A percentile compares a stretch with the other conserved stretches of the same genome.
Evolutionary conservation across 2,113 vertebrate species (phyloP).

Genomic region (Sialia sialis): DNA sequence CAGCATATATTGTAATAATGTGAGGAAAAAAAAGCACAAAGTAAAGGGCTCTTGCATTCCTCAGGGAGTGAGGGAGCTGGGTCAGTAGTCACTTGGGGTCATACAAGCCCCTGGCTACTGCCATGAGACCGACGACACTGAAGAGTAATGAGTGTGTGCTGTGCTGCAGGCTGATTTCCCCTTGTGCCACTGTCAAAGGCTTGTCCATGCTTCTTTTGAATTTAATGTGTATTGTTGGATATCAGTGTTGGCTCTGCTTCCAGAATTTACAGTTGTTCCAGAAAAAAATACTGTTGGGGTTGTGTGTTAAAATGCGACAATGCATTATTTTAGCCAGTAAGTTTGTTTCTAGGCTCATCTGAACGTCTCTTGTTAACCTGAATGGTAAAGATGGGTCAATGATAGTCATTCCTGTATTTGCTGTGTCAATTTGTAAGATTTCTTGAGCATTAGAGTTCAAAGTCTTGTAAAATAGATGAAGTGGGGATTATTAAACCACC

Average conservation of each 20-base stretch:
- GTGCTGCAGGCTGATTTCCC: background rate
- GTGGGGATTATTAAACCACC: background rate
- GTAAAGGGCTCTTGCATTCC: background rate
- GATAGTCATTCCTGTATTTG: background rate
- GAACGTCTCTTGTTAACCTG: background rate
- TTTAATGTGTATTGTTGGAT: background rate
- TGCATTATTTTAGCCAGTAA: background rate
- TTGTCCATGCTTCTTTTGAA: background rate
- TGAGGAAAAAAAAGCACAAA: background rate
- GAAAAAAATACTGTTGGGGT: background rate
- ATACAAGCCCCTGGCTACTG: background rate
- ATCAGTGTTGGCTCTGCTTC: background rate
- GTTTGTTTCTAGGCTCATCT: background rate
- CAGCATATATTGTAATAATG: background rate
- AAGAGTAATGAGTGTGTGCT: background rate
- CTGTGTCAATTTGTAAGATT: background rate
- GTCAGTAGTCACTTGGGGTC: background rate
- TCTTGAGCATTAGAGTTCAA: background rate
- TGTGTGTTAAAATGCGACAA: background rate
- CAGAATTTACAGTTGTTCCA: background rate
- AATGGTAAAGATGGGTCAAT: background rate
- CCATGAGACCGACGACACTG: background rate
- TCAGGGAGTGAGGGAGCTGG: background rate
- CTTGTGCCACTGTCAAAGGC: slow-evolving; percentile 4
- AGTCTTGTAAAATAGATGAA: background rate